A percentile compares a stretch with the other conserved stretches of the same genome.
phyloP scores from a whole-genome alignment of 2,797 vertebrate genomes.

The Platyrinchus mystaceus region DNA sequence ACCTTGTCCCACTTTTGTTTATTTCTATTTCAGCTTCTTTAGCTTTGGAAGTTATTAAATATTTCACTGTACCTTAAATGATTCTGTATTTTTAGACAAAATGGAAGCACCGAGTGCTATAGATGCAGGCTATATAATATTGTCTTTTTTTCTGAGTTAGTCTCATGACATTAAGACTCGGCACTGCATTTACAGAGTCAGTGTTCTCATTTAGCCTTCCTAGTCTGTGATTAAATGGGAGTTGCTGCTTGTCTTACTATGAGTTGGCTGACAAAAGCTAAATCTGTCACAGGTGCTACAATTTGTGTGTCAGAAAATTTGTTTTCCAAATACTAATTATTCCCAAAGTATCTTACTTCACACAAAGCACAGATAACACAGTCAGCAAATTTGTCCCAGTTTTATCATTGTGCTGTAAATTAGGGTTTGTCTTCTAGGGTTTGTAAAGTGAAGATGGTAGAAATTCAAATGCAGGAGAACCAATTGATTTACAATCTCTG shows the following conservation, averaged over 20 bases:
- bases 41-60: conserved; percentile 12
- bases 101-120: not conserved
- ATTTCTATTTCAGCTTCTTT: not conserved
- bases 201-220: conserved; percentile 31
- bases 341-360: conserved; percentile 50
- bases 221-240: conserved; percentile 65
- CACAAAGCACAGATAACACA: conserved; percentile 47
- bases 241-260: conserved; percentile 40
- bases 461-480: conserved; percentile 22
- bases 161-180: conserved; percentile 33
- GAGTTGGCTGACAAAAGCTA: conserved; percentile 55
- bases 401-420: conserved; percentile 62
- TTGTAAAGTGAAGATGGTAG: not conserved
- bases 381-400: conserved; percentile 50
- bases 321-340: conserved; percentile 69
- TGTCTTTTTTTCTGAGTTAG: conserved; percentile 34
- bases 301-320: conserved; percentile 72
- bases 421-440: conserved; percentile 45
- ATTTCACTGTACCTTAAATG: not conserved
- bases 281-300: conserved; percentile 67
- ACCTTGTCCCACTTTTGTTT: conserved; percentile 5
- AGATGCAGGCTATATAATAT: not conserved
- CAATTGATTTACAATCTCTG: not conserved
- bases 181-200: conserved; percentile 46
- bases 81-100: conserved; percentile 38